Base-by-base conservation (phyloP, 2,113 vertebrate species). In the Hydrochoerus hydrochaeris region DNA sequence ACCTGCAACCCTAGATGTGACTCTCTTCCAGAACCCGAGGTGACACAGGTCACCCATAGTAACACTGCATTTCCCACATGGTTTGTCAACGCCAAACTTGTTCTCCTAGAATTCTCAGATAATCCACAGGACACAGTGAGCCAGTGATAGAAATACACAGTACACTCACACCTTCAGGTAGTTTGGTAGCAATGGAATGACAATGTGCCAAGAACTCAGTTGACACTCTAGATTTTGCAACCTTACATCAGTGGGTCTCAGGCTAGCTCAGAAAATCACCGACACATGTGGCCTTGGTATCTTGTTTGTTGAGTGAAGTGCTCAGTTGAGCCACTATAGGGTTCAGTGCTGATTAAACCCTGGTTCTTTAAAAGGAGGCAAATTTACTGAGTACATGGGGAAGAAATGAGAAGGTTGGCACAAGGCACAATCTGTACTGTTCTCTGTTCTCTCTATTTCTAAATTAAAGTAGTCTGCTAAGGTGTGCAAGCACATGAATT, bases 381-480 rank as follows among this genome's bases (percentile, higher is more conserved):
- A 75, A 62, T 81, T 97, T 87, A 41, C 88, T 88, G 82, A 95
- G 71, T 57, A 81, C 65, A 75, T 22, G 12, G 1, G 24, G 77
- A 69, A 35, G 16, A 78, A 24, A 30, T 52, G 14, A 35, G 73
- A 60, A 94, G 65, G 30, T 35, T 16, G 35, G 38, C 52, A 38
- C n/a, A 63, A 13, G 16, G 63, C 10, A 90, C 54, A 73, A 28
- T 49, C 71, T 88, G 30, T 13, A 16, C 30, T 46, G 19, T 8
- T 73, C 67, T 92, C 73, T 89, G 19, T 80, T 91, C 65, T 60
- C 91, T 97, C 88, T 69, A 38, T 96, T 95, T 85, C 94, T 73
- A 92, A 96, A 96, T 85, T 86, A 90, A 97, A 95, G 86, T 77
- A 84, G 95, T 52, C 85, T 77, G 85, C 88, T 84, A 90, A 94